A percentile compares a stretch with the other conserved stretches of the same genome.
Conservation (phyloP, 2,797 vertebrate genomes). For the Anguilla pacifica region DNA sequence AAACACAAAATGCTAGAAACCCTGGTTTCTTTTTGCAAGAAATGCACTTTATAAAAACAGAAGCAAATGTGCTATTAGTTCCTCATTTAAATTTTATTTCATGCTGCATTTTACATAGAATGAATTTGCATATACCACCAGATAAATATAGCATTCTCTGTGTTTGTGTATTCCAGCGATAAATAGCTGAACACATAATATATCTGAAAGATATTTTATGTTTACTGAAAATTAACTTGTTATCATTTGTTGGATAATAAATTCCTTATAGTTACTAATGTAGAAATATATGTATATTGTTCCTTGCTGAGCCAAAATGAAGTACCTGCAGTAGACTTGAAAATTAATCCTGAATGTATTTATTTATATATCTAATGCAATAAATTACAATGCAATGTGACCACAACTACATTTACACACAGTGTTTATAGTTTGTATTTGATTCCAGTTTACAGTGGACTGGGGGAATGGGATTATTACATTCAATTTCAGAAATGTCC, state of each 20-base stretch:
- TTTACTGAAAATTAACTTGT: not conserved
- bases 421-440: not conserved
- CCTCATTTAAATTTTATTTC: not conserved
- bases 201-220: not conserved
- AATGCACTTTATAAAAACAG: not conserved
- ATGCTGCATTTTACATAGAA: not conserved
- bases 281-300: not conserved
- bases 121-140: not conserved
- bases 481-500: not conserved
- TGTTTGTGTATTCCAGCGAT: not conserved
- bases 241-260: not conserved
- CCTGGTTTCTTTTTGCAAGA: not conserved
- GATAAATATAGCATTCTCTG: not conserved
- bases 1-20: not conserved
- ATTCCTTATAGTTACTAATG: not conserved
- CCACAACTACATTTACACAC: not conserved
- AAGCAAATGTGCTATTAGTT: not conserved
- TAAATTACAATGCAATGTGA: not conserved
- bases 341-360: not conserved
- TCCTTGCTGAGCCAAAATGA: not conserved
- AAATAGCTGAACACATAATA: not conserved
- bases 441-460: not conserved
- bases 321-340: not conserved
- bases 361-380: not conserved
- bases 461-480: not conserved